phyloP scores from a whole-genome alignment of 2,113 vertebrate species.

The Argyrosomus japonicus region DNA sequence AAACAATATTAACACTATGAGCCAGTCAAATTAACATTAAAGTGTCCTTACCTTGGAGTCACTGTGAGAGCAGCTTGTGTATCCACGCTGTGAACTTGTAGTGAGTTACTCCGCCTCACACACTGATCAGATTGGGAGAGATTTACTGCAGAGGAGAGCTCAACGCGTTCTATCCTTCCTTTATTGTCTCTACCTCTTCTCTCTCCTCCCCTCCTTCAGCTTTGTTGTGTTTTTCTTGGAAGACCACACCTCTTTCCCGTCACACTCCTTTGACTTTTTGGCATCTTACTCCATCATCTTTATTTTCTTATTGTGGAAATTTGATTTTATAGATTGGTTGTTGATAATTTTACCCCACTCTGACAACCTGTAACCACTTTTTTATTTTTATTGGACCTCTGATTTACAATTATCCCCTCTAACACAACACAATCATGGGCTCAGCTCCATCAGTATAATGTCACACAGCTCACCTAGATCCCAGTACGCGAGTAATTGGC shows the following conservation, averaged over 20 bases:
- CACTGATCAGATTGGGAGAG: slow-evolving; percentile 74
- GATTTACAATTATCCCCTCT: background rate
- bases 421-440: slow-evolving; percentile 6
- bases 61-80: slow-evolving; percentile 17
- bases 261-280: background rate
- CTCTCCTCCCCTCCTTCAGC: slow-evolving; percentile 35
- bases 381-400: background rate
- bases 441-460: slow-evolving; percentile 3
- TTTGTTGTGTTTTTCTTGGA: slow-evolving; percentile 34
- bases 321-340: background rate
- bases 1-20: background rate
- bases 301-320: background rate
- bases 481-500: slow-evolving; percentile 67
- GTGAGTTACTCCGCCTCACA: slow-evolving; percentile 49
- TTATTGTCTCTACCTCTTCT: slow-evolving; percentile 45
- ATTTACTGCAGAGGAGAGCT: slow-evolving; percentile 70
- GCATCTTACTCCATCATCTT: slow-evolving; percentile 1
- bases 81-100: slow-evolving; percentile 16
- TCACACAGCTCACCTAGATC: slow-evolving; percentile 62
- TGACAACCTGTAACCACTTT: background rate
- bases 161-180: slow-evolving; percentile 56
- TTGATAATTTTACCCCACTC: background rate
- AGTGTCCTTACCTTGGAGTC: slow-evolving; percentile 57
- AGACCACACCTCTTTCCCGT: slow-evolving; percentile 57
- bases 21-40: background rate